These are phyloP conservation scores for Manduca sexta DNA, from an alignment of 1,140 invertebrate genomes.

Conservation along the genomic window DNA sequence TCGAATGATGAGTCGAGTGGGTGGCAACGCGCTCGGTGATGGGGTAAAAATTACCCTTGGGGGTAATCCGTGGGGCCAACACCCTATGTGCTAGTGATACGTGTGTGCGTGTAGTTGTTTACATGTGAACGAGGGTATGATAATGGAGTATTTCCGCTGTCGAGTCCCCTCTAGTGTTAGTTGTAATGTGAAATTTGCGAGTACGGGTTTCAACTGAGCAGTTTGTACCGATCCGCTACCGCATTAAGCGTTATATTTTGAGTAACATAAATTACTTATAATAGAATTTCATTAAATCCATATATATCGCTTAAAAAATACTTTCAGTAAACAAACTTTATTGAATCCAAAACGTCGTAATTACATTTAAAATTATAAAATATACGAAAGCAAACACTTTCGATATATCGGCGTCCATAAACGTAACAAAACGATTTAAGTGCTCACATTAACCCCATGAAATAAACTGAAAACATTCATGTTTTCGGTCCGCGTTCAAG, in stretches of 20 bases:
- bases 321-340: too few species aligned
- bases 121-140: slow-evolving; percentile 54
- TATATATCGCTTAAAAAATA: too few species aligned
- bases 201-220: not conserved
- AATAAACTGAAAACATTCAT: slow-evolving; percentile 46
- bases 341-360: not conserved
- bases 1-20: slow-evolving; percentile 68
- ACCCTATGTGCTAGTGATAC: slow-evolving; percentile 39
- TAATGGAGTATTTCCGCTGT: slow-evolving; percentile 63
- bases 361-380: not conserved
- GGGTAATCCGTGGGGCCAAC: slow-evolving; percentile 49
- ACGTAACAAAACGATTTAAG: slow-evolving; percentile 48
- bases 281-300: too few species aligned
- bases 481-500: slow-evolving; percentile 2
- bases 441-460: slow-evolving; percentile 44
- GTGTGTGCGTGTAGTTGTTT: slow-evolving; percentile 26
- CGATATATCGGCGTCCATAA: slow-evolving; percentile 48
- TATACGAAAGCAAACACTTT: slow-evolving; percentile 17
- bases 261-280: too few species aligned
- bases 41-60: slow-evolving; percentile 69
- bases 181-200: slow-evolving; percentile 27
- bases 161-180: slow-evolving; percentile 11
- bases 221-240: too few species aligned
- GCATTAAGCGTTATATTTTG: too few species aligned
- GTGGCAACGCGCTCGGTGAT: slow-evolving; percentile 61